Base-by-base conservation (phyloP, 2,797 vertebrate genomes). In the Apogon hyalosoma region DNA sequence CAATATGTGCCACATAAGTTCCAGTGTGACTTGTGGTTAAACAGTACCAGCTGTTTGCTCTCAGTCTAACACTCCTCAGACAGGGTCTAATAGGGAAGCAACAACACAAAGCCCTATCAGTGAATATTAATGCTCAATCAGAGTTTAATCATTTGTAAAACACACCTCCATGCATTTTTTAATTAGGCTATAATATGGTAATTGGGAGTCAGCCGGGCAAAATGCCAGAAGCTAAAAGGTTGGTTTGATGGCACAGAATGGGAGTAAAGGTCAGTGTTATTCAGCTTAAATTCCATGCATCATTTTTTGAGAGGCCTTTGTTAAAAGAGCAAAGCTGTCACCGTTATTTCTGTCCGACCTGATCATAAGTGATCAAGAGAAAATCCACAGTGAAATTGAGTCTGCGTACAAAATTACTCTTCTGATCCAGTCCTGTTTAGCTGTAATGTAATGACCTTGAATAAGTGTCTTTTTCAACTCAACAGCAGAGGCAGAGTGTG, bases 21-120 rank as follows among this genome's bases (percentile, higher is more conserved):
- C 42, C 14, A 6, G 28, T 52, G 14, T 75, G 64, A 75, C 53
- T 41, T n/a, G 21, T n/a, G 16, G 41, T 49, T 55, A 42, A 47
- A 56, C 16, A 38, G 24, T 28, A 63, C 57, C 54, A 55, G 41
- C 50, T 55, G 66, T 51, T 31, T 42, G 39, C 43, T 54, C 6
- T 13, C 16, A 41, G 39, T 48, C 18, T 12, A 7, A 54, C 52
- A 31, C 47, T 55, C 56, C 43, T 51, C 0, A 46, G 47, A 50
- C 46, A 43, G 38, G 50, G 53, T 57, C 47, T 40, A n/a, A 49
- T 10, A 14, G 24, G 28, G n/a, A 38, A 19, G 38, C 40, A 19
- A 2, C 11, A n/a, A 48, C 42, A 15, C n/a, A 11, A 40, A 6
- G 38, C 36, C n/a, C 21, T 13, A n/a, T 41, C 39, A 45, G 10